Evolutionary conservation across 2,113 vertebrate species (phyloP).

Genomic region (Pyxicephalus adspersus): DNA sequence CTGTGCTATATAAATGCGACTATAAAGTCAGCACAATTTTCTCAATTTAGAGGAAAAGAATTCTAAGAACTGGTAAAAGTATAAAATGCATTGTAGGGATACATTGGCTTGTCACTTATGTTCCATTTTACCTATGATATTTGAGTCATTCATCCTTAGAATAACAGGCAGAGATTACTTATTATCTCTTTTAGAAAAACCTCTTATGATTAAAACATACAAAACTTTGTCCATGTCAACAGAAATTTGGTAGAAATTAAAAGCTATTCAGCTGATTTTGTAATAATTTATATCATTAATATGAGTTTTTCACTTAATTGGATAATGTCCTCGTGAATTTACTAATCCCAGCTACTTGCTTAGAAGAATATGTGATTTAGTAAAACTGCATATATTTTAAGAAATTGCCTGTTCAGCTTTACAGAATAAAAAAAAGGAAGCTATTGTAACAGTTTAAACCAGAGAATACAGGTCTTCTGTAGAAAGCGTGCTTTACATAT

Average conservation of each 20-base stretch:
- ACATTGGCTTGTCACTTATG: too few species aligned
- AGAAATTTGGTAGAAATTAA: slow-evolving; percentile 5
- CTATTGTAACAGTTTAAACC: slow-evolving; percentile 1
- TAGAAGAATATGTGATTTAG: slow-evolving; percentile 40
- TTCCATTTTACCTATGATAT: too few species aligned
- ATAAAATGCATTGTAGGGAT: too few species aligned
- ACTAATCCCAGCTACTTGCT: slow-evolving; percentile 27
- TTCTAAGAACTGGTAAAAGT: too few species aligned
- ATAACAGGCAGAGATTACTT: too few species aligned
- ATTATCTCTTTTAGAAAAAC: too few species aligned
- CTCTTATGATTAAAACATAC: too few species aligned
- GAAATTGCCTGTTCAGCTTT: slow-evolving; percentile 37
- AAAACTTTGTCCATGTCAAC: background rate
- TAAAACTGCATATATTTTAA: slow-evolving; percentile 25
- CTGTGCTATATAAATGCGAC: too few species aligned
- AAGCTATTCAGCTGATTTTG: slow-evolving; percentile 21
- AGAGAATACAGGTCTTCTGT: slow-evolving; percentile 7
- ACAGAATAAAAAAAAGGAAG: background rate
- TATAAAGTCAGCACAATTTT: too few species aligned
- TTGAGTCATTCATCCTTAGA: too few species aligned
- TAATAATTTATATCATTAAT: slow-evolving; percentile 24
- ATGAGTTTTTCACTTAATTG: slow-evolving; percentile 37
- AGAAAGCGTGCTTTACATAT: slow-evolving; percentile 36
- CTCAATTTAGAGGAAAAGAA: too few species aligned
- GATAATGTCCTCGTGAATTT: slow-evolving; percentile 29